Evolutionary conservation across 1,140 invertebrate genomes (phyloP).

Genomic region (Bombus breviceps): DNA sequence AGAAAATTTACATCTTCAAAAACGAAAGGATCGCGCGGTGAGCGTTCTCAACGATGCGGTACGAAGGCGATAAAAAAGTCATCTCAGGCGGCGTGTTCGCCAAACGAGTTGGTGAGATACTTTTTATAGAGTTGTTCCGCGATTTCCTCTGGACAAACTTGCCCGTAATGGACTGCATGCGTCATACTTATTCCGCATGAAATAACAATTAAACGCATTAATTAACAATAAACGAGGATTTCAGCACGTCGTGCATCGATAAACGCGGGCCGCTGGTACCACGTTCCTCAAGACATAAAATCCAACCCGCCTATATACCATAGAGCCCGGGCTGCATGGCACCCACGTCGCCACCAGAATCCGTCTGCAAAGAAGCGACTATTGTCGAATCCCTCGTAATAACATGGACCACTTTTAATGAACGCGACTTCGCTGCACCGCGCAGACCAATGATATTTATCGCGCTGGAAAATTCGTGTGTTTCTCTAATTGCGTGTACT

Average conservation of each 20-base stretch:
- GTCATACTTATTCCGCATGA: constrained; percentile 53
- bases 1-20: constrained; percentile 28
- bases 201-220: constrained; percentile 60
- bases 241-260: neutral
- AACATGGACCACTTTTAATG: neutral
- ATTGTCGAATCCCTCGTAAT: neutral
- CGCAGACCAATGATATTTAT: constrained; percentile 17
- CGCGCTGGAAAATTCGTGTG: constrained; percentile 14
- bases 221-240: constrained; percentile 63
- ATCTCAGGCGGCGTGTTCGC: neutral
- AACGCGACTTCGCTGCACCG: neutral
- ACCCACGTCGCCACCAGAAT: neutral
- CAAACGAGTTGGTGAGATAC: constrained; percentile 8
- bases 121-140: constrained; percentile 30
- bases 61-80: constrained; percentile 25
- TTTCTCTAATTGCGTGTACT: constrained; percentile 22
- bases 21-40: constrained; percentile 1
- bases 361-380: neutral
- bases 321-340: too few species aligned
- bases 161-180: constrained; percentile 36
- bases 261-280: neutral
- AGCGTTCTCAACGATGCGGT: neutral
- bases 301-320: too few species aligned
- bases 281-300: neutral
- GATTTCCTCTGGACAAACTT: constrained; percentile 39